phyloP scores from a whole-genome alignment of 2,888 invertebrate genomes.

The Ligdia adustata region DNA sequence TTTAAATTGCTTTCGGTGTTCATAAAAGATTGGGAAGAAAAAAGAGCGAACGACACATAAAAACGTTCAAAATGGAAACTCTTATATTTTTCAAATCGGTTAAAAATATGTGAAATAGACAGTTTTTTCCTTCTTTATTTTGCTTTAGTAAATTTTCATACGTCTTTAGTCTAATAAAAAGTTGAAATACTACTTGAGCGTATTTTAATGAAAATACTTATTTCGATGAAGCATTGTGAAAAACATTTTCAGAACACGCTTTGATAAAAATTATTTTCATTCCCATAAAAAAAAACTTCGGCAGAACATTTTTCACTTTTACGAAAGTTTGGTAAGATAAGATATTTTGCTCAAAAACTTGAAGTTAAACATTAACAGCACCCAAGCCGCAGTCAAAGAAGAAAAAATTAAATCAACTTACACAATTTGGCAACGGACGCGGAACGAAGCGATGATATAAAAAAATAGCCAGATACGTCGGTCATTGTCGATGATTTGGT shows the following conservation, averaged over 20 bases:
- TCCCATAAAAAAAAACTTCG: slow-evolving; percentile 13
- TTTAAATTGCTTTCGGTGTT: no score
- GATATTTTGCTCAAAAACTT: slow-evolving; percentile 15
- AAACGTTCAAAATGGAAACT: no score
- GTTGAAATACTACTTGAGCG: not conserved
- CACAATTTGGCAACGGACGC: slow-evolving; percentile 37
- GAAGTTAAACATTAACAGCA: slow-evolving; percentile 22
- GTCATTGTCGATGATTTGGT: no score
- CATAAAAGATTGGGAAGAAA: no score
- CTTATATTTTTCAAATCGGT: no score
- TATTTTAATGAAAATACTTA: not conserved
- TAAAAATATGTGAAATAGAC: no score
- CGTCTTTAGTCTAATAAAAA: not conserved
- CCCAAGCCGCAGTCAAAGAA: slow-evolving; percentile 35
- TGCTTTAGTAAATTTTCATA: no score
- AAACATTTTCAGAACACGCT: not conserved
- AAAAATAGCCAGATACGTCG: no score
- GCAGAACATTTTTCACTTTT: slow-evolving; percentile 19
- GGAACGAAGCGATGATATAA: slow-evolving; percentile 10
- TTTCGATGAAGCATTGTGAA: not conserved
- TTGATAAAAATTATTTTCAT: slow-evolving; percentile 1
- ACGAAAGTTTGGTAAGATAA: slow-evolving; percentile 10
- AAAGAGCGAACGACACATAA: no score
- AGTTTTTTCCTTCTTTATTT: no score
- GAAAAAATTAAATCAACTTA: slow-evolving; percentile 39